phyloP scores from a whole-genome alignment of 2,113 vertebrate species.

The Psephotus haematonotus region DNA sequence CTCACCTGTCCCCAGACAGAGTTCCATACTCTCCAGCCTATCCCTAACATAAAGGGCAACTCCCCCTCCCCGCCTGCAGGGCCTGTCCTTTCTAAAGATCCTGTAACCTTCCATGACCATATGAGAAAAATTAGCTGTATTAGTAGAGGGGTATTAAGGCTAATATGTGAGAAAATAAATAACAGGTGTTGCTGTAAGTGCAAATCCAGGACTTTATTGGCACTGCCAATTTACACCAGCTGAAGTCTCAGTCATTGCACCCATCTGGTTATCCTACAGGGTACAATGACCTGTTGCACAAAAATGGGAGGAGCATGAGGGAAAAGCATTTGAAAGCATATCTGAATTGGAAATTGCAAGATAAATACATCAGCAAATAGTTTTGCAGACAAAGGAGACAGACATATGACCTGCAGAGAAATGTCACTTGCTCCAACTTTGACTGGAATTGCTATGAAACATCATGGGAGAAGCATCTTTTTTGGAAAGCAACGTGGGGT shows the following conservation, averaged over 20 bases:
- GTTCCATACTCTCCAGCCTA: too few relatives aligned
- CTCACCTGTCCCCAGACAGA: too few relatives aligned
- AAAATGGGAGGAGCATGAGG: not conserved
- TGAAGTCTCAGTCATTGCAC: not conserved
- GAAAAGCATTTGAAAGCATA: fast-evolving
- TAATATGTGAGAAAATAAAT: not conserved
- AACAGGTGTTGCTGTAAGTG: not conserved
- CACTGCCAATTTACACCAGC: not conserved
- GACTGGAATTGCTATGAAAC: not conserved
- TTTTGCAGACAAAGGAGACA: not conserved
- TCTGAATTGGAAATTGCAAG: not conserved
- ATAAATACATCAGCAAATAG: not conserved
- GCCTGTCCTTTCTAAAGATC: too few relatives aligned
- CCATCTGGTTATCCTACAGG: not conserved
- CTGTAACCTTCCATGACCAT: too few relatives aligned
- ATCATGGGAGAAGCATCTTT: not conserved
- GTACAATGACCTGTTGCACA: not conserved
- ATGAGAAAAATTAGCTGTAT: not conserved
- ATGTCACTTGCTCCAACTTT: not conserved
- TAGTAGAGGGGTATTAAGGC: not conserved
- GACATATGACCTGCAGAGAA: not conserved
- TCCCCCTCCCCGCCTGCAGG: too few relatives aligned
- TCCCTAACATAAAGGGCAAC: too few relatives aligned
- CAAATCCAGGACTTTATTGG: not conserved
- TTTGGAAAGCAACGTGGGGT: not conserved